These are phyloP conservation scores for Neoseiulus cucumeris DNA, from an alignment of 1,140 invertebrate genomes.

Conservation along the genomic window DNA sequence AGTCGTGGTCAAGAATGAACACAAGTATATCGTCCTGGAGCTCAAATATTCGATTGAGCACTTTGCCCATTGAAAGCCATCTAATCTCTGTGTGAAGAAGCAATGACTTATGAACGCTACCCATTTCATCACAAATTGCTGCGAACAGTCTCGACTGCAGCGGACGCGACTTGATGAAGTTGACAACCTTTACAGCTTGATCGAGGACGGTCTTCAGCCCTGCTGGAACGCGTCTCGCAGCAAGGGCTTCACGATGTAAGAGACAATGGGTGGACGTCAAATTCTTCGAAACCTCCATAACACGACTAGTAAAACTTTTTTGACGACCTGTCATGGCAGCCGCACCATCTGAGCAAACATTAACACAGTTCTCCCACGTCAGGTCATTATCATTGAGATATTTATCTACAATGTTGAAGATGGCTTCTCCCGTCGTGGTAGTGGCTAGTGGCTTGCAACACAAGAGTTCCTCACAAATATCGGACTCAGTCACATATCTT, in stretches of 20 bases:
- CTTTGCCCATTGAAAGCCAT: slow-evolving; percentile 26
- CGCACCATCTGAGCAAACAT: slow-evolving; percentile 1
- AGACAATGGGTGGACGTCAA: not conserved
- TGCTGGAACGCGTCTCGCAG: not conserved
- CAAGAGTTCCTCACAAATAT: no score
- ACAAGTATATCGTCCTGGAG: no score
- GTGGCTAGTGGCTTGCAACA: no score
- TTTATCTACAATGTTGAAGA: no score
- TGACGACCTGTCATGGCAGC: not conserved
- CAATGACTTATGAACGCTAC: slow-evolving; percentile 22
- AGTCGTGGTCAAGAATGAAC: no score
- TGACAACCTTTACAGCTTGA: slow-evolving; percentile 12
- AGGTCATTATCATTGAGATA: no score
- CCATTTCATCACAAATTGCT: slow-evolving; percentile 24
- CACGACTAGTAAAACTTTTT: not conserved
- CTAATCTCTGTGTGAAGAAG: slow-evolving; percentile 24
- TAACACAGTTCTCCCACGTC: not conserved
- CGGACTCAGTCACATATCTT: no score
- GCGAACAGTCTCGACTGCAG: slow-evolving; percentile 23
- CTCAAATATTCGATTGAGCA: no score
- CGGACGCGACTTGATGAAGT: slow-evolving; percentile 4
- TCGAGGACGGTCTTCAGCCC: not conserved
- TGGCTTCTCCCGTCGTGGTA: no score
- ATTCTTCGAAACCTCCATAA: no score
- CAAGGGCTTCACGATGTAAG: not conserved